Percentiles rank a stretch among this genome's conserved stretches.
Evolutionary conservation across 2,797 vertebrate species (phyloP).

Genomic region (Limosa lapponica): DNA sequence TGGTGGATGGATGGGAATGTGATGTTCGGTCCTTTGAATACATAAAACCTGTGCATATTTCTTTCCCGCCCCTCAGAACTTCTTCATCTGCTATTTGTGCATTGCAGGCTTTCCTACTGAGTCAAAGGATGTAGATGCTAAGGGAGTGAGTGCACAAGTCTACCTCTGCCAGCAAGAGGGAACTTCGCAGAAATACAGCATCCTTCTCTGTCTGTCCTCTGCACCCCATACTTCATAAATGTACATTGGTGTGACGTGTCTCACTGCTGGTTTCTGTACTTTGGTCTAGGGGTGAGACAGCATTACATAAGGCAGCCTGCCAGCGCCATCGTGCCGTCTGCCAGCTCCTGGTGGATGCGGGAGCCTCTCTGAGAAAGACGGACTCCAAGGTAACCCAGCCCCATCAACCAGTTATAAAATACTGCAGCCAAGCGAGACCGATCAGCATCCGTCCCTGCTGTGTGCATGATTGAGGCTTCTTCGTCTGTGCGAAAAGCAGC

Average conservation of each 20-base stretch:
- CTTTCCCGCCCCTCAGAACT: not conserved
- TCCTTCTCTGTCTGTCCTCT: not conserved
- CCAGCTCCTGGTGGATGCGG: constrained; percentile 89
- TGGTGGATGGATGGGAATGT: not conserved
- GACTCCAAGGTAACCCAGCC: constrained; percentile 88
- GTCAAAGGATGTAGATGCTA: constrained; percentile 2
- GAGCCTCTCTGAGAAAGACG: constrained; percentile 89
- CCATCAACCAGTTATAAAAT: not conserved
- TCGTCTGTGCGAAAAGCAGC: not conserved
- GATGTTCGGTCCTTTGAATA: not conserved
- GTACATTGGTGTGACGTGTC: not conserved
- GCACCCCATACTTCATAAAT: not conserved
- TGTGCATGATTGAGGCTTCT: not conserved
- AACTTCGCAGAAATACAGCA: not conserved
- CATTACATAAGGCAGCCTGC: constrained; percentile 93
- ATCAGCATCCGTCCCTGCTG: not conserved
- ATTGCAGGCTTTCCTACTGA: not conserved
- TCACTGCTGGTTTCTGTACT: constrained; percentile 68
- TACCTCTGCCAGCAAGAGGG: not conserved
- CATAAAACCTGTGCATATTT: not conserved
- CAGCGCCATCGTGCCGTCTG: constrained; percentile 88
- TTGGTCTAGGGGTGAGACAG: constrained; percentile 91
- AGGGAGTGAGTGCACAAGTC: not conserved
- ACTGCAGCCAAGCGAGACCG: not conserved
- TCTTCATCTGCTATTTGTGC: not conserved